Base-by-base conservation (phyloP, 2,888 invertebrate species). In the Gymnocheta viridis region DNA sequence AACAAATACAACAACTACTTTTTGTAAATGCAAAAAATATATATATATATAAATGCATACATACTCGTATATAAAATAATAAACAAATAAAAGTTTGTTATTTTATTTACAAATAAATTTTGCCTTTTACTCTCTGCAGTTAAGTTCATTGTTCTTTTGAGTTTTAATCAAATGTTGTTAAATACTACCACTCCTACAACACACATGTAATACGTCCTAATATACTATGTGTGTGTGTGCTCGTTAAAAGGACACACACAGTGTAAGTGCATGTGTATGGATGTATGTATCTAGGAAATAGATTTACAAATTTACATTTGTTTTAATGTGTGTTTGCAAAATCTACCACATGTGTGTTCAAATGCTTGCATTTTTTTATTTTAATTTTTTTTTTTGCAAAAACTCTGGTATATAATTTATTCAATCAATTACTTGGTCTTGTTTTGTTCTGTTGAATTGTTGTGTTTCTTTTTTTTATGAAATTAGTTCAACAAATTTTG, bases 81-180 rank as follows among this genome's bases (percentile, higher is more conserved):
- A 19, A 64, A 29, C 2, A 35, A 64, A 49, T 67, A 67, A 66
- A 76, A 74, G 62, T 74, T 74, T 38, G 49, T 51, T 41, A n/a
- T 14, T 32, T 32, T 49, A 24, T 62, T 38, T 47, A 67, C 67
- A 67, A 58, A 77, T 67, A 38, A 24, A 29, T 60, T 56, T 27
- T 64, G 54, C 54, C 32, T 58, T 54, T 38, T 73, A 29, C 69
- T 69, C 69, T 74, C 54, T 51, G 74, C 41, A 69, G 81, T 70
- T 74, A 72, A 78, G 74, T 80, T 77, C 60, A 81, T 84, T 84
- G 84, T 84, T 81, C 72, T 84, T 76, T 72, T 73, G 49, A 84
- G 78, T 84, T 81, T 81, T 84, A 84, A 84, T 84, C 84, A 84
- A 84, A 84, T 84, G 84, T 81, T 84, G 73, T 84, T 84, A 81